phyloP scores from a whole-genome alignment of 2,113 vertebrate species.

The Nanorana parkeri region DNA sequence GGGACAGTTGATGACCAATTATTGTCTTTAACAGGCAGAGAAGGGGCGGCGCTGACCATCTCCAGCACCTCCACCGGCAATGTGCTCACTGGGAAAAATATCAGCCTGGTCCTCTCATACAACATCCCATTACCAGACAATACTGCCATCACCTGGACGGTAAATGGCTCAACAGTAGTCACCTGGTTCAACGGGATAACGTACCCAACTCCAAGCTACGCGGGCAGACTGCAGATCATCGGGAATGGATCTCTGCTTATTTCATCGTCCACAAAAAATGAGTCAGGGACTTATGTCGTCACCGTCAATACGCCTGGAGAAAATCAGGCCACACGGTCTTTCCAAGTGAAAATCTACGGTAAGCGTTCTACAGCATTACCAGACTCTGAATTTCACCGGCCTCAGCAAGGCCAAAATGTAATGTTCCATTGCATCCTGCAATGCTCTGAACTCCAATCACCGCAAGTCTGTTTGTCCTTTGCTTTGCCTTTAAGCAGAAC shows the following conservation, averaged over 20 bases:
- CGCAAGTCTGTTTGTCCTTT: too few species aligned
- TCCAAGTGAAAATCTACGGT: constrained; percentile 6
- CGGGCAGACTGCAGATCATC: neutral
- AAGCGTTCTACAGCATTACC: neutral
- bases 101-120: neutral
- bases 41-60: neutral
- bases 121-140: neutral
- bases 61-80: neutral
- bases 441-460: too few species aligned
- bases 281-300: neutral
- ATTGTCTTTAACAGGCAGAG: neutral
- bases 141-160: neutral
- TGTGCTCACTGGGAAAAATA: neutral
- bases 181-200: neutral
- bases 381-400: too few species aligned
- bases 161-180: neutral
- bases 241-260: neutral
- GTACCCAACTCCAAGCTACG: neutral
- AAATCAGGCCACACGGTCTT: neutral
- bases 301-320: neutral
- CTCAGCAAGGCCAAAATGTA: too few species aligned
- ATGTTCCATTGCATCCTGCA: too few species aligned
- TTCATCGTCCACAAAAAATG: neutral
- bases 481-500: too few species aligned
- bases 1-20: neutral